Percentiles rank a stretch among this genome's conserved stretches.
These are phyloP conservation scores for Yasuhikotakia modesta DNA, from an alignment of 2,797 vertebrate genomes.

Conservation along the genomic window DNA sequence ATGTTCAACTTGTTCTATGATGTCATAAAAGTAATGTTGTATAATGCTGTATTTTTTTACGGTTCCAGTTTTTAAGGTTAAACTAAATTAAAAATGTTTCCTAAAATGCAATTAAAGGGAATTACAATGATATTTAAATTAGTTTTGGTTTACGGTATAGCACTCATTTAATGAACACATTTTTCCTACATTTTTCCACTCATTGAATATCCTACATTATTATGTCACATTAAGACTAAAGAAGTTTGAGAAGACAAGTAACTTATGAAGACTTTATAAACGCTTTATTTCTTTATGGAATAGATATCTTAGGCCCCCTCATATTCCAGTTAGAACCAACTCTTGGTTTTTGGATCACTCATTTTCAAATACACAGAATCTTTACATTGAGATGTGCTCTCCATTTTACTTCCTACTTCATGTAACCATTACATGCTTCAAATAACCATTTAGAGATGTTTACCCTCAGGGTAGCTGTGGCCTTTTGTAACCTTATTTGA, in stretches of 20 bases:
- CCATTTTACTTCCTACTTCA: slow-evolving; percentile 39
- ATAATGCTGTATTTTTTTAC: neutral
- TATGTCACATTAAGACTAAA: neutral
- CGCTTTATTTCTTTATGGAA: neutral
- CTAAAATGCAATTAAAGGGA: too few species aligned
- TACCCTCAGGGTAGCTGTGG: slow-evolving; percentile 39
- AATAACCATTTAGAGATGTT: slow-evolving; percentile 39
- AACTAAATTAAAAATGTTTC: slow-evolving; percentile 8
- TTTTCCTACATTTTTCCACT: neutral
- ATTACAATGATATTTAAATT: too few species aligned
- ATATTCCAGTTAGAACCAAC: neutral
- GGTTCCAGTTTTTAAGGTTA: slow-evolving; percentile 5
- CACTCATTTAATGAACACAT: neutral
- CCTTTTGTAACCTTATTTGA: slow-evolving; percentile 55
- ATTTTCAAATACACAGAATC: slow-evolving; percentile 38
- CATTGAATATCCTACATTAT: neutral
- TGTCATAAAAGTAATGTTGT: slow-evolving; percentile 15
- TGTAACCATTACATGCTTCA: too few species aligned
- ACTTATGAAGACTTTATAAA: neutral
- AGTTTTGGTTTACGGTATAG: too few species aligned
- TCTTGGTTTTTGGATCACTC: neutral
- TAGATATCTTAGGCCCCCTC: neutral
- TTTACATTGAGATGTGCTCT: slow-evolving; percentile 29
- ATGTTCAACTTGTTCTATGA: slow-evolving; percentile 9
- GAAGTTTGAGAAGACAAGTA: neutral